These are phyloP conservation scores for Clupea harengus DNA, from an alignment of 2,113 vertebrate genomes.

Conservation along the genomic window DNA sequence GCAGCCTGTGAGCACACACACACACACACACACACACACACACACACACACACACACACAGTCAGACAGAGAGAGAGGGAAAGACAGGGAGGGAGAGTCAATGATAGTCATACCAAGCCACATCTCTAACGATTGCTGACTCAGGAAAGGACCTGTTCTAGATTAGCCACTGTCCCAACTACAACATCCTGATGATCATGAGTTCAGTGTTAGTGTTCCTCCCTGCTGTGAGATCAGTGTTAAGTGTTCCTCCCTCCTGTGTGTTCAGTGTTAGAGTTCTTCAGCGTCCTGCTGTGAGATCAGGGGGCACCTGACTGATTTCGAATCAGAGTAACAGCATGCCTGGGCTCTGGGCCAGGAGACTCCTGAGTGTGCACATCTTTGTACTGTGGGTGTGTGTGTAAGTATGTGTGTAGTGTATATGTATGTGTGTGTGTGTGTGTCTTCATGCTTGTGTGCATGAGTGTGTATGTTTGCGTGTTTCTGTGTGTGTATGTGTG, in stretches of 20 bases:
- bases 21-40: slow-evolving; percentile 4
- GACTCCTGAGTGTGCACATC: background rate
- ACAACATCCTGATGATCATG: no score
- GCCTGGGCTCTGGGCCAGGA: background rate
- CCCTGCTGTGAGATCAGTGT: no score
- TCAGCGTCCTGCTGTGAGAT: no score
- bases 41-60: background rate
- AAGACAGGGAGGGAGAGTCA: background rate
- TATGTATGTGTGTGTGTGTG: background rate
- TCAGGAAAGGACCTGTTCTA: no score
- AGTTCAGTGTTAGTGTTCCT: no score
- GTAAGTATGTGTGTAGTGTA: background rate
- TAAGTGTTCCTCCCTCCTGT: no score
- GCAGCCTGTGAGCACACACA: slow-evolving; percentile 78
- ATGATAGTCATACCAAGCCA: background rate
- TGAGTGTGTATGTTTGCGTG: no score
- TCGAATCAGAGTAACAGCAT: background rate
- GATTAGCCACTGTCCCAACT: no score
- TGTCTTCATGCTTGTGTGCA: background rate
- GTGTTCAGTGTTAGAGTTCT: no score
- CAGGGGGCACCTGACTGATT: no score
- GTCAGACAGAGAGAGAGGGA: background rate
- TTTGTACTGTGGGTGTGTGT: background rate
- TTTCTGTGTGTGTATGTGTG: background rate
- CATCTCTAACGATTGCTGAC: no score